Evolutionary conservation across 2,888 invertebrate genomes (phyloP).

Genomic region (Oasisia sp.): DNA sequence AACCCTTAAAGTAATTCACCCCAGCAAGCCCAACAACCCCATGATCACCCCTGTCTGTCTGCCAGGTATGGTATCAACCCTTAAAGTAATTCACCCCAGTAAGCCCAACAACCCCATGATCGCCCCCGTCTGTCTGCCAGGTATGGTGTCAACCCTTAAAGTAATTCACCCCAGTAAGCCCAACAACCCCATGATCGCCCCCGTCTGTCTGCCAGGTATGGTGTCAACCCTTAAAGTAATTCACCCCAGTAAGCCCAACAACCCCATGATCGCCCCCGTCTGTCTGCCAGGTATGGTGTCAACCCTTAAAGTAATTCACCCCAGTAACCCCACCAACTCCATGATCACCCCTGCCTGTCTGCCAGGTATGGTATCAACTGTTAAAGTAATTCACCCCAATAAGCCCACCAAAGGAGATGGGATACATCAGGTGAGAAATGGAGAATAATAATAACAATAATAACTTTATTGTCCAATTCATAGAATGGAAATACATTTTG

Average conservation of each 20-base stretch:
- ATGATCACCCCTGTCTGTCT: slow-evolving; percentile 79
- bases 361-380: too few species aligned
- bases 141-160: slow-evolving; percentile 72
- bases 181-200: slow-evolving; percentile 79
- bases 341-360: slow-evolving; percentile 85
- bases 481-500: too few species aligned
- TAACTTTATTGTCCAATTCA: too few species aligned
- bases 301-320: slow-evolving; percentile 76
- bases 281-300: slow-evolving; percentile 75
- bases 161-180: slow-evolving; percentile 78
- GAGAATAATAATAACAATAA: too few species aligned
- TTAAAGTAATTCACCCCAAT: slow-evolving; percentile 71
- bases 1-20: slow-evolving; percentile 78
- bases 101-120: slow-evolving; percentile 80
- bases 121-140: slow-evolving; percentile 73
- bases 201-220: slow-evolving; percentile 80
- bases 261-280: slow-evolving; percentile 82
- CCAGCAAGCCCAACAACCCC: slow-evolving; percentile 77
- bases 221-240: slow-evolving; percentile 73
- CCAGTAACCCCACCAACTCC: slow-evolving; percentile 77
- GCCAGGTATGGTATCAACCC: slow-evolving; percentile 73
- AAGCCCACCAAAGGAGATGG: slow-evolving; percentile 80
- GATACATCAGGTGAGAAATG: too few species aligned
- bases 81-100: slow-evolving; percentile 77
- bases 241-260: slow-evolving; percentile 76